A percentile compares a stretch with the other conserved stretches of the same genome.
phyloP scores from a whole-genome alignment of 2,113 vertebrate species.

The Corvus hawaiiensis region DNA sequence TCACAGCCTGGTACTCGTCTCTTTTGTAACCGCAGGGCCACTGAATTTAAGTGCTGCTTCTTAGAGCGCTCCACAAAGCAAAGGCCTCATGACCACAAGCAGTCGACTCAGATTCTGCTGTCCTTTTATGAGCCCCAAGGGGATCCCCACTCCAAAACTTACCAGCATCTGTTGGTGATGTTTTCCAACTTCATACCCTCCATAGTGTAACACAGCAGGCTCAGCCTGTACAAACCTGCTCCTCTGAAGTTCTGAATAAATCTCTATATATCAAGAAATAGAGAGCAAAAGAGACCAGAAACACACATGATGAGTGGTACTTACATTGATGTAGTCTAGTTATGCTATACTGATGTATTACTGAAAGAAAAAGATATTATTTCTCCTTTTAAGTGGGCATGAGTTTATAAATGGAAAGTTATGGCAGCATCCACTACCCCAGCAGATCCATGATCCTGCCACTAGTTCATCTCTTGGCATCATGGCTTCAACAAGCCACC shows the following conservation, averaged over 20 bases:
- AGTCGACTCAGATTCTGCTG: not conserved
- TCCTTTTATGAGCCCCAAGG: not conserved
- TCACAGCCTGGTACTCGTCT: not conserved
- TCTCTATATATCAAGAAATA: constrained; percentile 65
- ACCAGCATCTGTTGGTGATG: constrained; percentile 82
- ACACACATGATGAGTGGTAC: not conserved
- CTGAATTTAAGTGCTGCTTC: not conserved
- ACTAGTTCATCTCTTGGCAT: not conserved
- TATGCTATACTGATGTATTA: not conserved
- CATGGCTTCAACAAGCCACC: not conserved
- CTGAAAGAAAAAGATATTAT: not conserved
- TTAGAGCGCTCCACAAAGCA: not conserved
- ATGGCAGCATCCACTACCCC: not conserved
- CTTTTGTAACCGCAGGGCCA: not conserved
- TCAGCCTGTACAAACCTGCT: constrained; percentile 80
- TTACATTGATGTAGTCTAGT: not conserved
- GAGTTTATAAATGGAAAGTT: not conserved
- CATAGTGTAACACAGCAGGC: constrained; percentile 87
- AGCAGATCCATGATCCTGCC: not conserved
- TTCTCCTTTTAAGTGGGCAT: not conserved
- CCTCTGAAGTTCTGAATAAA: constrained; percentile 74
- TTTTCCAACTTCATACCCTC: constrained; percentile 82
- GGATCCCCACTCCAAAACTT: constrained; percentile 6
- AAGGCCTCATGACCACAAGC: not conserved
- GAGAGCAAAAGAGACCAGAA: not conserved